phyloP scores from a whole-genome alignment of 2,888 invertebrate genomes.

The Platerodrilus igneus region DNA sequence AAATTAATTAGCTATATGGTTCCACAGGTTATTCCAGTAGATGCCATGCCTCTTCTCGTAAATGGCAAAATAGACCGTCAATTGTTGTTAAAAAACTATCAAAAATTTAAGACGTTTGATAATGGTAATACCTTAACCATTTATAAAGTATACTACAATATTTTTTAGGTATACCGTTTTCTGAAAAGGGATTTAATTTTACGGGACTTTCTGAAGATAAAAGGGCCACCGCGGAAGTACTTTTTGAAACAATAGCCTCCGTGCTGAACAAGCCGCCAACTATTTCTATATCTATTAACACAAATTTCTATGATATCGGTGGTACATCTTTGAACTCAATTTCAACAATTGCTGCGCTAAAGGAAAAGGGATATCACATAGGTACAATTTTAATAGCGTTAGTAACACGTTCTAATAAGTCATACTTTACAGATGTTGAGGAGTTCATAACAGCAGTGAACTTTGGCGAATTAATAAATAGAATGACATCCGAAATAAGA shows the following conservation, averaged over 20 bases:
- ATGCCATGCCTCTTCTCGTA: conserved; percentile 72
- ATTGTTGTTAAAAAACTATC: conserved; percentile 67
- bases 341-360: conserved; percentile 69
- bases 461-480: conserved; percentile 63
- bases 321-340: conserved; percentile 85
- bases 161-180: not conserved
- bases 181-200: conserved; percentile 59
- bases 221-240: conserved; percentile 59
- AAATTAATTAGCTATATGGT: conserved; percentile 72
- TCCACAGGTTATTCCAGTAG: conserved; percentile 68
- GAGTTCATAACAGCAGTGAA: conserved; percentile 72
- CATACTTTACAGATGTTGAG: conserved; percentile 65
- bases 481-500: conserved; percentile 47
- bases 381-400: conserved; percentile 52
- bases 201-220: conserved; percentile 56
- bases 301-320: conserved; percentile 79
- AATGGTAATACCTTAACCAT: conserved; percentile 63
- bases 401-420: too few species aligned
- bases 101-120: too few species aligned
- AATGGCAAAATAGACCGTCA: conserved; percentile 87
- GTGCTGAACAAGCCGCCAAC: conserved; percentile 64
- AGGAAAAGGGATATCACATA: conserved; percentile 72
- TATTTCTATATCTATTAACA: conserved; percentile 56
- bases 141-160: too few species aligned
- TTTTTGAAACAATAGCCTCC: conserved; percentile 70